Percentiles rank a stretch among this genome's conserved stretches.
These are phyloP conservation scores for Mionectes olivaceus DNA, from an alignment of 2,797 vertebrate species.

Conservation along the genomic window DNA sequence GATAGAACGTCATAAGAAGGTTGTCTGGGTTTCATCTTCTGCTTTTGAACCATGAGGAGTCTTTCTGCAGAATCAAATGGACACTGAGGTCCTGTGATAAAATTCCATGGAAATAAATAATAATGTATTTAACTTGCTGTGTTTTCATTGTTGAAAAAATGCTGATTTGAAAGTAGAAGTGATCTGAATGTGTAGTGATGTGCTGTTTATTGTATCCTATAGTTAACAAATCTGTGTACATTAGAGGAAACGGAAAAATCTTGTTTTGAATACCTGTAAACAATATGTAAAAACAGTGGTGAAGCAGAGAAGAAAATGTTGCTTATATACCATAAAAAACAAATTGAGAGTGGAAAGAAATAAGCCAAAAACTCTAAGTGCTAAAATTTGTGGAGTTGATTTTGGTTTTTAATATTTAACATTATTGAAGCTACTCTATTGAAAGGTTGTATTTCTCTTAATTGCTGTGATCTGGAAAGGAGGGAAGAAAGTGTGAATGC, in stretches of 20 bases:
- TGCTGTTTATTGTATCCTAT: neutral
- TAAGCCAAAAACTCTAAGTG: neutral
- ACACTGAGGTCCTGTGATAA: neutral
- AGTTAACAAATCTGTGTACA: neutral
- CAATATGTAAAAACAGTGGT: neutral
- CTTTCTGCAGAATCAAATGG: neutral
- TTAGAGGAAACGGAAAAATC: neutral
- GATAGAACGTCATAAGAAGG: neutral
- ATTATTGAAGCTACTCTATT: neutral
- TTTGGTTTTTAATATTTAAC: neutral
- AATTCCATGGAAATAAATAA: neutral
- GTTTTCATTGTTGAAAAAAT: neutral
- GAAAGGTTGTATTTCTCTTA: neutral
- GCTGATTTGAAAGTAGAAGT: neutral
- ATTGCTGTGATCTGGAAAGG: neutral
- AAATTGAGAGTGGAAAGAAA: neutral
- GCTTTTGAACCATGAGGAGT: neutral
- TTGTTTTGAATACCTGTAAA: neutral
- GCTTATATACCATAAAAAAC: neutral
- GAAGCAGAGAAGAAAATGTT: neutral
- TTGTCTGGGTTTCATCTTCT: neutral
- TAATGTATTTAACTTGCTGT: fast-evolving
- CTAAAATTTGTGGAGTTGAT: neutral
- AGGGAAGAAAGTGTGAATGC: neutral
- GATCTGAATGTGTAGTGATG: neutral